Evolutionary conservation across 2,797 vertebrate genomes (phyloP).

Genomic region (Garrulus glandarius): DNA sequence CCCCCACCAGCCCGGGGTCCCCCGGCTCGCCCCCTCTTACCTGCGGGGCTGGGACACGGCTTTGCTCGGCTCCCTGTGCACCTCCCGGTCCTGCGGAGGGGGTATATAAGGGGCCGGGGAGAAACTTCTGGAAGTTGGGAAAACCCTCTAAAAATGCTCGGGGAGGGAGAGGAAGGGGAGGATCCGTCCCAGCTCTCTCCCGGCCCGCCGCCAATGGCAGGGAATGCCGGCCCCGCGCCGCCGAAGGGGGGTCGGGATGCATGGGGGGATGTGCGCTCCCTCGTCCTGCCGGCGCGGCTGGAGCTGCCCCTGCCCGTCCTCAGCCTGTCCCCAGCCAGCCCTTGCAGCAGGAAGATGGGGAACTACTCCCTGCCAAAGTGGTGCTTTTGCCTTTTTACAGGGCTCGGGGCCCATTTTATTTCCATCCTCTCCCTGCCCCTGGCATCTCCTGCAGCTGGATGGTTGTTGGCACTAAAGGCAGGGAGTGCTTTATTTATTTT

Average conservation of each 20-base stretch:
- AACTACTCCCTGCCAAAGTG: accelerated
- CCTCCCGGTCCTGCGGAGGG: neutral
- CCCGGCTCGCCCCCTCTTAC: neutral
- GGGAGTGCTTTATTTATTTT: accelerated
- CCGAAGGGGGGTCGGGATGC: neutral
- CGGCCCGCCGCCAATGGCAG: conserved; percentile 13
- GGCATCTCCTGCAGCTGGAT: neutral
- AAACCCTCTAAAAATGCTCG: neutral
- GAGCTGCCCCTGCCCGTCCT: neutral
- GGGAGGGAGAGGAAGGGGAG: conserved; percentile 60
- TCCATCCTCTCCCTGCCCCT: neutral
- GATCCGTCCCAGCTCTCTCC: neutral
- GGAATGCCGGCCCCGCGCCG: neutral
- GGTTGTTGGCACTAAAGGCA: neutral
- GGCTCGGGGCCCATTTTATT: accelerated
- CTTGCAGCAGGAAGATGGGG: accelerated
- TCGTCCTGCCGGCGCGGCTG: neutral
- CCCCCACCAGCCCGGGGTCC: neutral
- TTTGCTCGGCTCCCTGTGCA: neutral
- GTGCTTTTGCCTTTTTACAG: neutral
- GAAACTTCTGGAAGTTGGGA: conserved; percentile 77
- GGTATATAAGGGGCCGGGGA: conserved; percentile 72
- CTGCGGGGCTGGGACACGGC: neutral
- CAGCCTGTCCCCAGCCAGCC: no score
- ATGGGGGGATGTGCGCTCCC: neutral